Base-by-base conservation (phyloP, 1,140 invertebrate species). In the Lamellibrachia luymesi region DNA sequence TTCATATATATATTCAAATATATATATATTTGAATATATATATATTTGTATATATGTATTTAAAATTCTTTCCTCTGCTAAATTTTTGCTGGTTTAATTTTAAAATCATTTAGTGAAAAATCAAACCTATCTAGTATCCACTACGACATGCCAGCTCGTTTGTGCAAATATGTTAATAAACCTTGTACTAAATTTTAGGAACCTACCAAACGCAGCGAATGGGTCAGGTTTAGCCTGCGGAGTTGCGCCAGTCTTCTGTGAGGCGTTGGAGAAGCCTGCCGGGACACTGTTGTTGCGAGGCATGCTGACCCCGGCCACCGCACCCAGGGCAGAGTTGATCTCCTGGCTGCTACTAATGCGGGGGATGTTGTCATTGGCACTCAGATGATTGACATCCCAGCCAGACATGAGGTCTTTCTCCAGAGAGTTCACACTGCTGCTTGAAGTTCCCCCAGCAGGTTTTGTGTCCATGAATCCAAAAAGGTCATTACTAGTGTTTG, bases 341-440 rank as follows among this genome's bases (percentile, higher is more conserved):
- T 51, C 91, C 91, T 91, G 91, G 27, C 91, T 50, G 91, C 91
- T 91, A 25, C 91, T 51, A n/a, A 50, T 91, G 38, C 91, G 91
- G 2, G 91, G 91, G 49, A 91, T 91, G 91, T 91, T 91, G 25
- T 91, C 6, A 51, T 2, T 91, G 13, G 49, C 91, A 91, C 64
- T 80, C 13, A 80, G 64, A 80, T 80, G 64, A 22, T 80, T 80
- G 13, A 80, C 64, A 22, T 80, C 25, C 64, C 64, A 80, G 64
- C 64, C 64, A 17, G 64, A 80, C 64, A 80, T 80, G 8, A 80
- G 64, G 64, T 80, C 64, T 80, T 80, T 80, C 64, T 80, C 64
- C 25, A 80, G 5, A 10, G 64, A 80, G 64, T 80, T 80, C 64
- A 80, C 17, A 17, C 64, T 80, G 64, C 64, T 22, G 25, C 8